Evolutionary conservation across 2,888 invertebrate species (phyloP).

Genomic region (Caenorhabditis panamensis): DNA sequence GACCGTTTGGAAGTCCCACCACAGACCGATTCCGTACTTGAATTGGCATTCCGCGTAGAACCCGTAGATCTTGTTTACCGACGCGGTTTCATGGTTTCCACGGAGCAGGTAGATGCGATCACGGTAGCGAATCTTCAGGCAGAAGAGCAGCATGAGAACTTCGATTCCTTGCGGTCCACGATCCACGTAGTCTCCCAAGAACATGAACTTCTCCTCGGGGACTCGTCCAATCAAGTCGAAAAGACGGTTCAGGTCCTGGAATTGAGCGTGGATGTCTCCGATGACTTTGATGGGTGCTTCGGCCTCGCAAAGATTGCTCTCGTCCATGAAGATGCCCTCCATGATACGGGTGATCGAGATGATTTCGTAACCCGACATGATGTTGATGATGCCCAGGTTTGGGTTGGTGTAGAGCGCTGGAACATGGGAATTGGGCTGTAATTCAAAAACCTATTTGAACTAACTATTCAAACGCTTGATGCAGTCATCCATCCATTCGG

Average conservation of each 20-base stretch:
- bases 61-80: constrained; percentile 77
- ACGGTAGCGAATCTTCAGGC: constrained; percentile 75
- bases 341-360: constrained; percentile 63
- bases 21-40: constrained; percentile 76
- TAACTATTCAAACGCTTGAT: constrained; percentile 68
- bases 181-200: constrained; percentile 78
- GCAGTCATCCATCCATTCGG: constrained; percentile 71
- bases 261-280: constrained; percentile 77
- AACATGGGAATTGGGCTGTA: background rate
- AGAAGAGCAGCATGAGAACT: constrained; percentile 72
- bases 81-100: constrained; percentile 78
- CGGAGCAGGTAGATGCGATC: constrained; percentile 73
- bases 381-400: constrained; percentile 61
- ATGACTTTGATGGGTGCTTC: constrained; percentile 77
- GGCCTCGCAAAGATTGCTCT: constrained; percentile 70
- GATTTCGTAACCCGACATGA: constrained; percentile 70
- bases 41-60: constrained; percentile 74
- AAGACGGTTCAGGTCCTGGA: constrained; percentile 73
- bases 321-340: constrained; percentile 68
- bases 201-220: constrained; percentile 72
- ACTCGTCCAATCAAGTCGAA: constrained; percentile 77
- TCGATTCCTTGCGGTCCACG: constrained; percentile 77
- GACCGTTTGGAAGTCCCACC: constrained; percentile 77
- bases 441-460: background rate
- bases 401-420: constrained; percentile 66